Evolutionary conservation across 2,797 vertebrate genomes (phyloP).

Genomic region (Pygocentrus nattereri): DNA sequence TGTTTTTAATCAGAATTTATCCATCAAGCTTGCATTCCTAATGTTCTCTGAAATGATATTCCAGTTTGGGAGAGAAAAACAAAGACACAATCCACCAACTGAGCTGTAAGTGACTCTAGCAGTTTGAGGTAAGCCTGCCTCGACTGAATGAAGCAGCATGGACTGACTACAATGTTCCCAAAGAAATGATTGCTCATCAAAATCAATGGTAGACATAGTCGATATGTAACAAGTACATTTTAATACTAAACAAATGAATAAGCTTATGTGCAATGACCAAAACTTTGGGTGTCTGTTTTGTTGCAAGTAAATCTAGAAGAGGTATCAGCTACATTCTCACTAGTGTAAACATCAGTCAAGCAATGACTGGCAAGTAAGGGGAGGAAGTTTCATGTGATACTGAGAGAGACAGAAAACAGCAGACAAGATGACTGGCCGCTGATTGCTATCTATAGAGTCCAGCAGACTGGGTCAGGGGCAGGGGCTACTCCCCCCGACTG

Average conservation of each 20-base stretch:
- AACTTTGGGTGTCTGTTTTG: neutral
- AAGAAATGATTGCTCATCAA: too few relatives aligned
- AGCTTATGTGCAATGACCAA: neutral
- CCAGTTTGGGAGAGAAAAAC: too few relatives aligned
- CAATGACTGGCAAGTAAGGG: slow-evolving; percentile 69
- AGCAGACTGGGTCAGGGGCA: slow-evolving; percentile 28
- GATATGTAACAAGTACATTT: too few relatives aligned
- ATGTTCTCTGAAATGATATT: too few relatives aligned
- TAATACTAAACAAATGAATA: neutral
- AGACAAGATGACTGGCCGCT: slow-evolving; percentile 74
- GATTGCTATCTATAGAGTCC: slow-evolving; percentile 76
- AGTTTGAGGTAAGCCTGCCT: too few relatives aligned
- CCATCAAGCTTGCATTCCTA: too few relatives aligned
- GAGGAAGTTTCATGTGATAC: slow-evolving; percentile 75
- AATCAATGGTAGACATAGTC: too few relatives aligned
- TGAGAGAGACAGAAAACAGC: slow-evolving; percentile 68
- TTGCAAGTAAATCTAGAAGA: neutral
- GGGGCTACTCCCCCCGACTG: slow-evolving; percentile 21
- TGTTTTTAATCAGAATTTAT: too few relatives aligned
- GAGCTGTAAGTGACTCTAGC: too few relatives aligned
- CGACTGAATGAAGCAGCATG: too few relatives aligned
- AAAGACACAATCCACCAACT: too few relatives aligned
- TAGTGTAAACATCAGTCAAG: slow-evolving; percentile 70
- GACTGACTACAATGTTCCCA: too few relatives aligned
- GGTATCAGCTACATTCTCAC: slow-evolving; percentile 17